A percentile compares a stretch with the other conserved stretches of the same genome.
Conservation (phyloP, 2,113 vertebrate species). For the Sigmodon hispidus region DNA sequence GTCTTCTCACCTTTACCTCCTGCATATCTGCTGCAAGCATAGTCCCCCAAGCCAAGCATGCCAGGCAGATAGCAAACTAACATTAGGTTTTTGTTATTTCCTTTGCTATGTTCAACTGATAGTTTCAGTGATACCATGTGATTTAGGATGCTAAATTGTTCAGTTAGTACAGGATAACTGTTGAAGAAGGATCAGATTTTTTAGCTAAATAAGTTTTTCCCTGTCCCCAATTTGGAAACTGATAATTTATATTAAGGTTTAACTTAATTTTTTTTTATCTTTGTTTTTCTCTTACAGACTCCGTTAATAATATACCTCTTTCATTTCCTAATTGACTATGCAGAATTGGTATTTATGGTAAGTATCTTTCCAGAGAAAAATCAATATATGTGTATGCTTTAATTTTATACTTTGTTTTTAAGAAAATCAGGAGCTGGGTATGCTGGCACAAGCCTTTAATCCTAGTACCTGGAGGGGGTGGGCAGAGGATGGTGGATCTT, state of each 20-base stretch:
- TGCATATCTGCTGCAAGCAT: neutral
- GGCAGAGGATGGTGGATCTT: neutral
- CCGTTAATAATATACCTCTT: conserved; percentile 97
- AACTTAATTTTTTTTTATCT: conserved; percentile 56
- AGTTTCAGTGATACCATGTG: neutral
- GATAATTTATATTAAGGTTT: conserved; percentile 36
- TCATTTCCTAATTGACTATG: conserved; percentile 97
- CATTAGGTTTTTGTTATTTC: conserved; percentile 9
- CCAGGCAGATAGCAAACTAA: neutral
- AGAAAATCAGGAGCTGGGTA: conserved; percentile 18
- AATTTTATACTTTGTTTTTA: conserved; percentile 10
- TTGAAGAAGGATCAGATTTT: conserved; percentile 45
- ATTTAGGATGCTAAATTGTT: neutral
- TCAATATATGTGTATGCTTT: neutral
- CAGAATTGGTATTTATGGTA: conserved; percentile 98
- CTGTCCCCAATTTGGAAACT: neutral
- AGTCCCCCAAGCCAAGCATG: neutral
- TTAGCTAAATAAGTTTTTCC: neutral
- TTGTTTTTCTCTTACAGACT: conserved; percentile 88
- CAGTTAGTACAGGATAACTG: neutral
- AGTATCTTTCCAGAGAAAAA: conserved; percentile 80
- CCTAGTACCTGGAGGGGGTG: neutral
- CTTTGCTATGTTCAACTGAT: conserved; percentile 38
- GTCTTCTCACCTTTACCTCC: neutral
- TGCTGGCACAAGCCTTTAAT: neutral